phyloP scores from a whole-genome alignment of 2,113 vertebrate species.

The Syngnathus scovelli region DNA sequence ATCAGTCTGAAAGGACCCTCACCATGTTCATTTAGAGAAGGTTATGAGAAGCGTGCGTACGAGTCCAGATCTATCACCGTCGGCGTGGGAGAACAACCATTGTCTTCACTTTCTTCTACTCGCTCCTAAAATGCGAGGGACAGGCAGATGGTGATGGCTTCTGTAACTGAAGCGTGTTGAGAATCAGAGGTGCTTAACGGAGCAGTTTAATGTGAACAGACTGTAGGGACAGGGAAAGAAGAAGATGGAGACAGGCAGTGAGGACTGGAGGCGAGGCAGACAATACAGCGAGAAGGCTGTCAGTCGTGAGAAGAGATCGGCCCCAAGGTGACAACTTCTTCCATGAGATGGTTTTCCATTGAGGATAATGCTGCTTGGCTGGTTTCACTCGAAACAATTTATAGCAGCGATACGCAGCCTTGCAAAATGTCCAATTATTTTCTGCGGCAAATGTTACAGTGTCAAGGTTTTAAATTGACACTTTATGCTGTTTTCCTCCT shows the following conservation, averaged over 20 bases:
- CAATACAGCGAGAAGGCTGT: conserved; percentile 41
- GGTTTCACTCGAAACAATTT: conserved; percentile 65
- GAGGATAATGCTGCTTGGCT: conserved; percentile 64
- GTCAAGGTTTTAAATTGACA: conserved; percentile 38
- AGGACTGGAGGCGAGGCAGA: conserved; percentile 15
- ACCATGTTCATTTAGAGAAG: not conserved
- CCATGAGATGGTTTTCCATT: conserved; percentile 62
- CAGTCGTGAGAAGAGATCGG: conserved; percentile 53
- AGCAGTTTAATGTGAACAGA: conserved; percentile 56
- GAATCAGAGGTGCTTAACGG: conserved; percentile 58
- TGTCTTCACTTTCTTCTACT: conserved; percentile 35
- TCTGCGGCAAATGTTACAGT: conserved; percentile 41
- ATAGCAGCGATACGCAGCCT: conserved; percentile 48
- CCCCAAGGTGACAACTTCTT: conserved; percentile 69
- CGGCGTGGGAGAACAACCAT: not conserved
- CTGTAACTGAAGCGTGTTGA: conserved; percentile 45
- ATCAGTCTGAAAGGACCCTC: not conserved
- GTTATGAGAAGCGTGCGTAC: not conserved
- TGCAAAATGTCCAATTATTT: conserved; percentile 46
- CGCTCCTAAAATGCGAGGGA: conserved; percentile 47
- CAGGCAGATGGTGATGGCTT: conserved; percentile 38
- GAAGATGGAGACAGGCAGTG: conserved; percentile 30
- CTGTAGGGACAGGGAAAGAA: conserved; percentile 27
- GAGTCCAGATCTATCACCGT: not conserved
- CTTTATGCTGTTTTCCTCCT: conserved; percentile 29